Conservation (phyloP, 2,113 vertebrate genomes). For the Passer domesticus region DNA sequence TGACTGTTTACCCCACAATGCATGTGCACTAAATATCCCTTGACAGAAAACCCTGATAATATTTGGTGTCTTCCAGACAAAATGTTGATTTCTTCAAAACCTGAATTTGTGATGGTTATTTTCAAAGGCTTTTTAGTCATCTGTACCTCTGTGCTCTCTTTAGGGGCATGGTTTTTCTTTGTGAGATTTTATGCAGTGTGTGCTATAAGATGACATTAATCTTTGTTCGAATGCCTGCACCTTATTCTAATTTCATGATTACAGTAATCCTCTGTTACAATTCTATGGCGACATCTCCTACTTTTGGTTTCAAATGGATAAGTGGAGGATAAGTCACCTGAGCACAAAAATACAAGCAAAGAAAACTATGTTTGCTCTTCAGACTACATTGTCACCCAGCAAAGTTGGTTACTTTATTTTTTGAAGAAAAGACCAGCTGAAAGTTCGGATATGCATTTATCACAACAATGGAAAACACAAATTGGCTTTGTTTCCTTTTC, state of each 20-base stretch:
- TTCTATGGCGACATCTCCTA: not conserved
- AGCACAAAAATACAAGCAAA: not conserved
- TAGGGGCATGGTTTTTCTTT: not conserved
- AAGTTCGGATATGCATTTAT: conserved; percentile 74
- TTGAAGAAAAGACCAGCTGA: conserved; percentile 51
- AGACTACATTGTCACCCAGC: not conserved
- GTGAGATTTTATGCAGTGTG: not conserved
- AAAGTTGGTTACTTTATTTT: conserved; percentile 25
- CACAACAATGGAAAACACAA: conserved; percentile 72
- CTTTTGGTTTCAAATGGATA: not conserved
- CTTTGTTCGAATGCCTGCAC: not conserved
- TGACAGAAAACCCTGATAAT: not conserved
- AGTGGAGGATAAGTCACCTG: not conserved
- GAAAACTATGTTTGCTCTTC: not conserved
- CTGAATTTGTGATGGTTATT: not conserved
- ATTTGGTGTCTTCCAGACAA: not conserved
- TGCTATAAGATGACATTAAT: not conserved
- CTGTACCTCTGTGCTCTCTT: not conserved
- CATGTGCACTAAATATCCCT: not conserved
- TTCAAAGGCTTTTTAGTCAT: not conserved
- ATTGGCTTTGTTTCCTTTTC: conserved; percentile 65
- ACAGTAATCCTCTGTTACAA: not conserved
- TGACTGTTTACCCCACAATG: not conserved
- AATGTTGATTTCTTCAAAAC: not conserved
- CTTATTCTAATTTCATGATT: not conserved